These are phyloP conservation scores for Pseudonaja textilis DNA, from an alignment of 2,113 vertebrate genomes.

Conservation along the genomic window DNA sequence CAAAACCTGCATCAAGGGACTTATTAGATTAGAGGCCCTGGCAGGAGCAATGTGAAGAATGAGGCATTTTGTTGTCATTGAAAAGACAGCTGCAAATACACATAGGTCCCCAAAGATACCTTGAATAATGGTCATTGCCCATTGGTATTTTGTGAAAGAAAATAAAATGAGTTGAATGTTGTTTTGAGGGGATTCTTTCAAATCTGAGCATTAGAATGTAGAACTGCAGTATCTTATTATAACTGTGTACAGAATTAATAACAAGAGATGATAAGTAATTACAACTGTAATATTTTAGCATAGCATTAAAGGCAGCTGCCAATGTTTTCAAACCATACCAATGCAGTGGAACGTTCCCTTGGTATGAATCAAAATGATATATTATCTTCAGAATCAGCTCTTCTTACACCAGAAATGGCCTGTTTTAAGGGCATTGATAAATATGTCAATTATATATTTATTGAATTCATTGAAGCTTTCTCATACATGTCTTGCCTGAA, in stretches of 20 bases:
- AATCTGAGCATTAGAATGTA: background rate
- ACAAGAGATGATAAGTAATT: background rate
- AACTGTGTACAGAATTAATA: background rate
- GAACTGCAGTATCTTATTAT: background rate
- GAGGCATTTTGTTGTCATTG: conserved; percentile 36
- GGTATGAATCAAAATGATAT: background rate
- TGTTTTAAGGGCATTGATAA: background rate
- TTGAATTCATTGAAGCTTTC: background rate
- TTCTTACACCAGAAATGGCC: background rate
- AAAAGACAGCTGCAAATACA: conserved; percentile 62
- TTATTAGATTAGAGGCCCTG: conserved; percentile 44
- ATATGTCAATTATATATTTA: background rate
- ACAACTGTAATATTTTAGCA: background rate
- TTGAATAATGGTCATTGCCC: conserved; percentile 47
- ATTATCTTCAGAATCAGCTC: background rate
- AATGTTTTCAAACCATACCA: background rate
- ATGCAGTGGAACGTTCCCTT: background rate
- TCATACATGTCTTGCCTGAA: background rate
- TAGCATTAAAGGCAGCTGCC: background rate
- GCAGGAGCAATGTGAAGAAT: conserved; percentile 32
- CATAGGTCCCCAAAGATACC: conserved; percentile 36
- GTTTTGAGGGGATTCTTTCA: background rate
- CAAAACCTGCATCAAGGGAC: conserved; percentile 29
- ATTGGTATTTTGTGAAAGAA: accelerated
- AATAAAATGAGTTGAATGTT: background rate